Evolutionary conservation across 2,888 invertebrate species (phyloP), one percentile per base, ranked within the genome.

Genomic region (Bedellia somnulentella): DNA sequence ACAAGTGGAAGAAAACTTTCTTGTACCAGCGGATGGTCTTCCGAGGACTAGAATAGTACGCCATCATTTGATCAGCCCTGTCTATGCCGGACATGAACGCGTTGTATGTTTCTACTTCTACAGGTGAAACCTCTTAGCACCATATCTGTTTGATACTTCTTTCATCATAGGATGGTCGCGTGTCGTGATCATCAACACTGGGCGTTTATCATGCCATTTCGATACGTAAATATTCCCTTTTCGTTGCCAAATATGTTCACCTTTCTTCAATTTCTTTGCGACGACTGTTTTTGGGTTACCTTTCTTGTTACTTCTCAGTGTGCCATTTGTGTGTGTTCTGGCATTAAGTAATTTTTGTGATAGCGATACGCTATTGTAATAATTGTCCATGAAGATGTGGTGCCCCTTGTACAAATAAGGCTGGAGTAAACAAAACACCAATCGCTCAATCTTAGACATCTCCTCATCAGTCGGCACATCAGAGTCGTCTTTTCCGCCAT

Each of bases 1-100:
- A 35, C 30, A 42, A 31, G 35, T 47, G 45, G 37, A 46, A 45
- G 21, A 46, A 37, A 29, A 46, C 36, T 32, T 45, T 46, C 40
- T 45, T 43, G 31, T 46, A 47, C 44, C 44, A 45, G 28, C 38
- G 35, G 31, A 44, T 43, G 27, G 46, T 43, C 36, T 44, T 45
- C 30, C 42, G 35, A 28, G 43, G 44, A 10, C 15, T 15, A 6
- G 26, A 26, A 21, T 31, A 31, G 13, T 31, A 25, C 5, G 12
- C n/a, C 4, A 37, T 44, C 40, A 46, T 44, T 34, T 45, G 46
- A 37, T 45, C 42, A 30, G 38, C 28, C 23, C 38, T 27, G 34
- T 43, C 39, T 17, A 43, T 36, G 15, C 41, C 43, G n/a, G 37
- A 42, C 26, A 26, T 26, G 14, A n/a, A 14, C 11, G 12, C 14